Evolutionary conservation across 2,888 invertebrate species (phyloP).

Genomic region (Lasioglossum leucozonium): DNA sequence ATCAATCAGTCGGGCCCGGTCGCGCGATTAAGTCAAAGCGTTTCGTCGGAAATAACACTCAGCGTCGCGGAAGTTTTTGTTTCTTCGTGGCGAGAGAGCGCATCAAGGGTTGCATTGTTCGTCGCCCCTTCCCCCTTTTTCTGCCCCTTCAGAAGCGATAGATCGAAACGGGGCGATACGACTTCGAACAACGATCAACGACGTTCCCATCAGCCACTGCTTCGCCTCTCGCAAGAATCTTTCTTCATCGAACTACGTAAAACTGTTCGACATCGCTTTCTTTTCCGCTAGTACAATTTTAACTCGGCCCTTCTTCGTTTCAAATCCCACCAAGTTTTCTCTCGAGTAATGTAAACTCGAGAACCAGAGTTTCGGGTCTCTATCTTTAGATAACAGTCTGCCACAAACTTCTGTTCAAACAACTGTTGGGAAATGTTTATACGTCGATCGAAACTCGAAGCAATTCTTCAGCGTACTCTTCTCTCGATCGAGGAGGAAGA

Average conservation of each 20-base stretch:
- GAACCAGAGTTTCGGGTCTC: neutral
- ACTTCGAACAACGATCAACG: constrained; percentile 17
- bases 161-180: constrained; percentile 2
- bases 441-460: constrained; percentile 6
- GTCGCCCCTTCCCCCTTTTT: constrained; percentile 35
- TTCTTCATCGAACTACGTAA: neutral
- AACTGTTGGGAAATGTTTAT: constrained; percentile 6
- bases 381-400: constrained; percentile 8
- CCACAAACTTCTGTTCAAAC: neutral
- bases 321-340: neutral
- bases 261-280: neutral
- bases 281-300: neutral
- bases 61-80: constrained; percentile 1
- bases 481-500: too few species aligned
- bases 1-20: neutral
- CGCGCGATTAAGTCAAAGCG: neutral
- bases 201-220: neutral
- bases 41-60: constrained; percentile 24
- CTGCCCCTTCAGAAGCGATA: neutral
- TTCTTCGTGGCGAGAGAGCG: neutral
- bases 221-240: neutral
- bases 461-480: neutral
- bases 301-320: neutral
- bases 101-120: constrained; percentile 54
- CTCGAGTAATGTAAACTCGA: neutral